Evolutionary conservation across 2,888 invertebrate species (phyloP), one percentile per base, ranked within the genome.

Genomic region (Dynastes maya): DNA sequence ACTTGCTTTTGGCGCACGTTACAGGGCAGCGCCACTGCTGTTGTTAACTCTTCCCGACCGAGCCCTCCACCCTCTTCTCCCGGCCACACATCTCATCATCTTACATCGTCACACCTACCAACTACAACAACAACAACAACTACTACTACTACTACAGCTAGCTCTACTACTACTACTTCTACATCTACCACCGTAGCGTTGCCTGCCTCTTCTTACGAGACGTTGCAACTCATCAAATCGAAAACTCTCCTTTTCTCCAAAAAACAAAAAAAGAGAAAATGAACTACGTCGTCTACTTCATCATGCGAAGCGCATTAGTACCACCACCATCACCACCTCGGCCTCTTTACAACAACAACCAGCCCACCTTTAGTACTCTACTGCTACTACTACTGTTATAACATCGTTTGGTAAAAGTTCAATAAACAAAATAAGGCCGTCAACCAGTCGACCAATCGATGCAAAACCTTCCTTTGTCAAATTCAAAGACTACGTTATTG

Each of bases 11-110:
- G 87, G 87, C 87, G 86, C 87, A 86, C 83, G 83, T 88, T 88
- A 83, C 88, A 88, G 88, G 88, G 85, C 86, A 84, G 85, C 86
- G 85, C 85, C 85, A 84, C 85, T 85, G 83, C 85, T 85, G 85
- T 85, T 86, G 86, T 86, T 85, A 85, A 84, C 86, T 86, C 87
- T 87, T 85, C 87, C 88, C 85, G 87, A 86, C 84, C 85, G 86
- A 86, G 86, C 85, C 86, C 86, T 55, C 55, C 55, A 55, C 55
- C 85, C 86, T 84, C 85, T 84, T 77, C 81, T 82, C 84, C 84
- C 83, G 83, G 84, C 85, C 84, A 87, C 87, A 88, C 87, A 86
- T 86, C 86, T 87, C 86, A 85, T 87, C 86, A 85, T 86, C 87
- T 85, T 83, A 86, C 86, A 86, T 84, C 86, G 86, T 86, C 84